Evolutionary conservation across 2,113 vertebrate genomes (phyloP).

Genomic region (Stercorarius parasiticus): DNA sequence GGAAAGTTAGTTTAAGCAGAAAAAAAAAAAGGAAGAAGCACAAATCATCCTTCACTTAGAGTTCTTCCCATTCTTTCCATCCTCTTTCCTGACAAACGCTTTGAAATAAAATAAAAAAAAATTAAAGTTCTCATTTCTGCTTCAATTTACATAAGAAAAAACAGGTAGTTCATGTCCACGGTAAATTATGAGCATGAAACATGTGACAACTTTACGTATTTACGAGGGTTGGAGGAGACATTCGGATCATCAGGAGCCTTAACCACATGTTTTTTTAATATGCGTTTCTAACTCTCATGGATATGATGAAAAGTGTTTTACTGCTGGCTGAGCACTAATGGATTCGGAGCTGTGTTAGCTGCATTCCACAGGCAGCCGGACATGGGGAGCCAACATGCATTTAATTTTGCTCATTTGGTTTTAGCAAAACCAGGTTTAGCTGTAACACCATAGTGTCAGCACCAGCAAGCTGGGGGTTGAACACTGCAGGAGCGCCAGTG

Average conservation of each 20-base stretch:
- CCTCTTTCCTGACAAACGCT: background rate
- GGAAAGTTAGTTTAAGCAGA: background rate
- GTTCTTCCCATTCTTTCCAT: background rate
- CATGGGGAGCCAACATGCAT: background rate
- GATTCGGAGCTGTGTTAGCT: background rate
- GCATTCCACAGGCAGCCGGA: conserved; percentile 3
- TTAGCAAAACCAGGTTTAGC: background rate
- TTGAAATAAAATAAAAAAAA: background rate
- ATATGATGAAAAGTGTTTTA: conserved; percentile 28
- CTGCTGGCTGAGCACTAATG: conserved; percentile 26
- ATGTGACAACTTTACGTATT: background rate
- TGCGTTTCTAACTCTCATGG: background rate
- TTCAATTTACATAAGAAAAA: background rate
- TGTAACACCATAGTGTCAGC: background rate
- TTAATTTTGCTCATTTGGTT: background rate
- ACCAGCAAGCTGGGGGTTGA: background rate
- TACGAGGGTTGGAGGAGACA: background rate
- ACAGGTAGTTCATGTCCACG: background rate
- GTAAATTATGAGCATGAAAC: background rate
- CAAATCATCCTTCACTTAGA: background rate
- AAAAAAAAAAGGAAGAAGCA: background rate
- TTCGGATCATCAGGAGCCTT: background rate
- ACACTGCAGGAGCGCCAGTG: background rate
- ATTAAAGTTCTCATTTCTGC: background rate
- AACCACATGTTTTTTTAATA: background rate